phyloP scores from a whole-genome alignment of 2,888 invertebrate species.

The Geophilus truncorum region DNA sequence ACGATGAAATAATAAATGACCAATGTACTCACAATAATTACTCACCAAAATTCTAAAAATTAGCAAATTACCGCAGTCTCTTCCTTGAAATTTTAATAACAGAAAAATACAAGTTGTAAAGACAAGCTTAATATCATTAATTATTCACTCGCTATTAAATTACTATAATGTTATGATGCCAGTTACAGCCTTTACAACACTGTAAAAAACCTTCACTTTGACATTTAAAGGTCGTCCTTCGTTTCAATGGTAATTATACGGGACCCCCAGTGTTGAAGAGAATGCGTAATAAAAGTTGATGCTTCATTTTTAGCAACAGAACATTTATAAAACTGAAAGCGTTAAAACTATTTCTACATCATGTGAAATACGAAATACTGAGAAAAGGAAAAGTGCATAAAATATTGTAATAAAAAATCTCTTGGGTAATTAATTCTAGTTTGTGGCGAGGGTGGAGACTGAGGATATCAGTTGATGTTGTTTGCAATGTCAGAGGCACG shows the following conservation, averaged over 20 bases:
- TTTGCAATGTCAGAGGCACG: background rate
- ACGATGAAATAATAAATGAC: no score
- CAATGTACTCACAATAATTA: no score
- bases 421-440: background rate
- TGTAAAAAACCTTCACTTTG: background rate
- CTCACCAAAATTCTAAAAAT: background rate
- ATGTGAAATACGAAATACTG: background rate
- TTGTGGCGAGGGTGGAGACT: constrained; percentile 4
- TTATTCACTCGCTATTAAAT: background rate
- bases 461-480: constrained; percentile 5
- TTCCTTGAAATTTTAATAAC: background rate
- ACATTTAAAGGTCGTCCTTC: background rate
- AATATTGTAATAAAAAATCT: background rate
- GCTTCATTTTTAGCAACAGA: background rate
- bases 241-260: background rate
- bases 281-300: background rate
- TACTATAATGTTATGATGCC: constrained; percentile 8
- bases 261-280: background rate
- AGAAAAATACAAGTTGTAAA: background rate
- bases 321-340: background rate
- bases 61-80: background rate
- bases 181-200: background rate
- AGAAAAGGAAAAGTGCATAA: background rate
- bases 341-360: no score
- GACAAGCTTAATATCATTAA: background rate